Evolutionary conservation across 2,797 vertebrate genomes (phyloP).

Genomic region (Spondyliosoma cantharus): DNA sequence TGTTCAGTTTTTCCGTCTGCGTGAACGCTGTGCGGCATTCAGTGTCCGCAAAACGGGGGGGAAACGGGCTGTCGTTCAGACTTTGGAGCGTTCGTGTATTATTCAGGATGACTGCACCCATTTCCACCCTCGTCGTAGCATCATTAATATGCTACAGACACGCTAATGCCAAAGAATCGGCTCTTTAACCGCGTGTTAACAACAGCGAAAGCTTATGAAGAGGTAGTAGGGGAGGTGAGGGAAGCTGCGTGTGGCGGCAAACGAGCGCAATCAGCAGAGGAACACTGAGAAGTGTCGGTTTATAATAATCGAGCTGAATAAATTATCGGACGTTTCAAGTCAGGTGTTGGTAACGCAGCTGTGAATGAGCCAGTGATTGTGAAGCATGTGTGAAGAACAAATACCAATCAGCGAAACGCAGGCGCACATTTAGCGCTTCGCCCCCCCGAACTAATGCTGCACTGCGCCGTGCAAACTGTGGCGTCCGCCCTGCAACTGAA

Average conservation of each 20-base stretch:
- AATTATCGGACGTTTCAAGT: not conserved
- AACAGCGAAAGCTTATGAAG: not conserved
- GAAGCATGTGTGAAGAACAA: not conserved
- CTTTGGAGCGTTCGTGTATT: not conserved
- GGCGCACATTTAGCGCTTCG: not conserved
- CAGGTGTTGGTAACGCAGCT: not conserved
- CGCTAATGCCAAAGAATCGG: not conserved
- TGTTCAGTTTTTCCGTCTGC: not conserved
- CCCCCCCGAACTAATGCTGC: not conserved
- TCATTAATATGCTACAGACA: not conserved
- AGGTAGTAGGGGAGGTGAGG: not conserved
- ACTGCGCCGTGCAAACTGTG: not conserved
- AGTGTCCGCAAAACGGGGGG: not conserved
- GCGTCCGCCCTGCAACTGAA: no score
- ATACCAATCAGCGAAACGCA: not conserved
- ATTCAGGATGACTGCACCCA: not conserved
- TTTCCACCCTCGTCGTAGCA: constrained; percentile 3
- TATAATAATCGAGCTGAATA: not conserved
- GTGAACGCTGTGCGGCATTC: not conserved
- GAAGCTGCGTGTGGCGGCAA: not conserved
- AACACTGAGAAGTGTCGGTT: not conserved
- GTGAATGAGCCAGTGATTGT: constrained; percentile 6
- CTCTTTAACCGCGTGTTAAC: constrained; percentile 5
- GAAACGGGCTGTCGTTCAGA: not conserved
- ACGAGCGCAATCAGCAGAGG: not conserved